Evolutionary conservation across 2,888 invertebrate genomes (phyloP), one percentile per base, ranked within the genome.

Genomic region (Perizoma affinitatum): DNA sequence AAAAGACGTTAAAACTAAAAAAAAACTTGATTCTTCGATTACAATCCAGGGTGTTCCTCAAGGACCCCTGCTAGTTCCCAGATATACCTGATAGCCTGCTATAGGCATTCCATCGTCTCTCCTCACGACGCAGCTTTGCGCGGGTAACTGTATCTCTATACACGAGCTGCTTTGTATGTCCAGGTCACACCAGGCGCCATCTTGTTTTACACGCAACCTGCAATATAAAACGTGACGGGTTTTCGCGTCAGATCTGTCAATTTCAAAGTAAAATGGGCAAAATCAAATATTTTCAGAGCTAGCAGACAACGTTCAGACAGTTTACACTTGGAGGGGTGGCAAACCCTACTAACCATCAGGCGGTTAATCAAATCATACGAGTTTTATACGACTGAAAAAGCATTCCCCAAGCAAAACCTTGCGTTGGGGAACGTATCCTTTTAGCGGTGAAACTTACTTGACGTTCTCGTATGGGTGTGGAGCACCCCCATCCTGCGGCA

Each of bases 151-250:
- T 34, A 98, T 95, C 90, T 98, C 98, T 53, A 98, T 90, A 70
- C 98, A 96, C 0, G 97, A 96, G 0, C 96, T 96, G 58, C 94
- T 95, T 53, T 94, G 93, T 40, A 97, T 88, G 82, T 98, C 97
- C 11, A 98, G 94, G 68, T 96, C 95, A 67, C 95, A 95, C 98
- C 98, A 98, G 38, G 95, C 88, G 1, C 96, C 97, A 69, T 98
- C 98, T 76, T 97, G 95, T 65, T 96, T 96, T 0, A 97, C 88
- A 65, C 95, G 94, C 72, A 96, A 95, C 74, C 95, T 95, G 7
- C 5, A 7, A 38, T 38, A 38, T 38, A 6, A 38, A 7, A 7
- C 7, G 7, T 38, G 22, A 22, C 22, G 22, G 22, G 22, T 2
- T 22, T 22, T 22, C 1, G 1, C 22, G 22, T 22, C 22, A 22